These are phyloP conservation scores for Pseudochromis fuscus DNA, from an alignment of 2,797 vertebrate species.

Conservation along the genomic window DNA sequence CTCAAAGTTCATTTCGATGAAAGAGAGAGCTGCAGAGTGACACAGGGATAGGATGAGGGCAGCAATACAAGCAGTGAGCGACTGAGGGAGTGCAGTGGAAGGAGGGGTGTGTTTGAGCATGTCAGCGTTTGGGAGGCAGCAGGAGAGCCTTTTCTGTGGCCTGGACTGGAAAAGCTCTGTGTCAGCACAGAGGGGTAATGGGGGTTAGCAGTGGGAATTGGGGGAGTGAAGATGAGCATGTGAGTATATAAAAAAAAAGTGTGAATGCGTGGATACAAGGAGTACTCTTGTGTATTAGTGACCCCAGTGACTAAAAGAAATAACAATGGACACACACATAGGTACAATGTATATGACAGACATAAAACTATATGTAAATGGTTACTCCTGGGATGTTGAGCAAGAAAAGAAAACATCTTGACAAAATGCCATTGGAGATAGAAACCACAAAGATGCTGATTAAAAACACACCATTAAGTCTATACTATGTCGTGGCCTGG, in stretches of 20 bases:
- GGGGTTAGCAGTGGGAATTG: constrained; percentile 68
- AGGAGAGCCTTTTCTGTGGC: constrained; percentile 63
- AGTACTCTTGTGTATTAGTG: constrained; percentile 31
- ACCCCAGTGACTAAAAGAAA: constrained; percentile 43
- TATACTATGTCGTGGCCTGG: neutral
- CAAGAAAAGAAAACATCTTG: neutral
- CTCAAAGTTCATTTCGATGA: constrained; percentile 45
- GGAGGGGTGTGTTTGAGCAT: constrained; percentile 56
- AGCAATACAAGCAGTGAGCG: constrained; percentile 35
- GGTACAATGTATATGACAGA: neutral
- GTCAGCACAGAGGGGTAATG: constrained; percentile 82
- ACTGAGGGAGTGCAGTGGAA: constrained; percentile 24
- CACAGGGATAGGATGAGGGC: constrained; percentile 28
- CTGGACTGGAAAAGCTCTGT: constrained; percentile 66
- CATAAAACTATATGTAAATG: neutral
- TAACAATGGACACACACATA: constrained; percentile 13
- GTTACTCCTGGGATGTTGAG: too few relatives aligned
- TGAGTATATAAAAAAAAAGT: constrained; percentile 45
- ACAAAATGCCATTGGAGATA: neutral
- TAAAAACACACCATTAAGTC: constrained; percentile 4
- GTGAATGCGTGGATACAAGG: constrained; percentile 32
- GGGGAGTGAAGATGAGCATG: constrained; percentile 40
- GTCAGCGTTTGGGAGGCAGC: constrained; percentile 68
- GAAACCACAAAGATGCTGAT: neutral
- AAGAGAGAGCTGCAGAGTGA: constrained; percentile 43